Evolutionary conservation across 2,888 invertebrate genomes (phyloP).

Genomic region (Leucoptera coffeella): DNA sequence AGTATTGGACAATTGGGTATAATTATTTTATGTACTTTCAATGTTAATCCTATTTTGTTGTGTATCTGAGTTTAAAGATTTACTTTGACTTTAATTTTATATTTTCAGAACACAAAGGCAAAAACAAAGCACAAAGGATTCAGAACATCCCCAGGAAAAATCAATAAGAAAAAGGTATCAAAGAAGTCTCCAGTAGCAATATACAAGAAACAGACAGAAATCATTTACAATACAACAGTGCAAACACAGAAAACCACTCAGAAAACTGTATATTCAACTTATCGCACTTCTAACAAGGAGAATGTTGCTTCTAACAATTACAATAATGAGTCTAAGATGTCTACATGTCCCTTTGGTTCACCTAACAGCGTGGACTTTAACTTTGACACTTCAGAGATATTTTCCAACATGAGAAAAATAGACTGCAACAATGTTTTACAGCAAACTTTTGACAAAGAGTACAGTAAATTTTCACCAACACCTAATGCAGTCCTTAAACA

Average conservation of each 20-base stretch:
- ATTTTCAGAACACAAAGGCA: constrained; percentile 28
- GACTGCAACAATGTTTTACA: constrained; percentile 14
- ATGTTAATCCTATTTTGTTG: too few relatives aligned
- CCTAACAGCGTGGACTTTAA: constrained; percentile 19
- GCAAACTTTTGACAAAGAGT: constrained; percentile 28
- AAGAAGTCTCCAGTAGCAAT: constrained; percentile 32
- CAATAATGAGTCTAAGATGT: constrained; percentile 12
- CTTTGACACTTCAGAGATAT: constrained; percentile 35
- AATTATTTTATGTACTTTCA: too few relatives aligned
- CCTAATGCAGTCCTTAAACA: constrained; percentile 19
- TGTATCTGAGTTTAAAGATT: too few relatives aligned
- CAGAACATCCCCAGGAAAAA: constrained; percentile 35
- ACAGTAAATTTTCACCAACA: constrained; percentile 6
- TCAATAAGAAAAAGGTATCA: constrained; percentile 20
- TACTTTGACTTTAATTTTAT: too few relatives aligned
- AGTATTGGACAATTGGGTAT: too few relatives aligned
- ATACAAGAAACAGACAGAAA: constrained; percentile 27
- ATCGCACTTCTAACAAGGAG: constrained; percentile 20
- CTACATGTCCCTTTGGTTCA: constrained; percentile 33
- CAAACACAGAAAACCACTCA: constrained; percentile 19
- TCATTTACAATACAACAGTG: constrained; percentile 20
- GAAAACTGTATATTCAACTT: too few relatives aligned
- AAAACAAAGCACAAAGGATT: constrained; percentile 17
- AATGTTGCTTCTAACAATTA: constrained; percentile 15
- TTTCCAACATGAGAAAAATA: constrained; percentile 21